phyloP scores from a whole-genome alignment of 2,113 vertebrate species.

The Synchiropus splendidus region DNA sequence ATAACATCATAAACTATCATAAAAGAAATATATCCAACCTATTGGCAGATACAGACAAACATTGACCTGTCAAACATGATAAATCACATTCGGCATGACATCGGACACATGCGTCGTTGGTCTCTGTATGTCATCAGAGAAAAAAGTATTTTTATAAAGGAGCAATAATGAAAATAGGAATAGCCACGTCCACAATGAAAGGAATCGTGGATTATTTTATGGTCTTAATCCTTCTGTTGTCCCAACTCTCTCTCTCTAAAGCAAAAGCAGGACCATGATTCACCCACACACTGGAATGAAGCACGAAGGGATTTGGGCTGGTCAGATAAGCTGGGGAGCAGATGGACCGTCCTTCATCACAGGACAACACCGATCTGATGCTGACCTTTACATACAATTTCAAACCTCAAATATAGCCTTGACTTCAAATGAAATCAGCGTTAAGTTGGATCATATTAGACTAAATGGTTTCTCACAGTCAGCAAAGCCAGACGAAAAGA shows the following conservation, averaged over 20 bases:
- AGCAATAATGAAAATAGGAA: no score
- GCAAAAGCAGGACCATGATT: conserved; percentile 13
- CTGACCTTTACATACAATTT: conserved; percentile 8
- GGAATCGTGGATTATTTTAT: no score
- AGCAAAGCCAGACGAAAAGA: neutral
- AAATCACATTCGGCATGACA: no score
- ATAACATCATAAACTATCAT: no score
- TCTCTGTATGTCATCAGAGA: no score
- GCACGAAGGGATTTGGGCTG: conserved; percentile 34
- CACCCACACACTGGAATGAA: conserved; percentile 29
- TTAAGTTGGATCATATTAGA: conserved; percentile 1
- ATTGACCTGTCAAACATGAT: no score
- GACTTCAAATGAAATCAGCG: conserved; percentile 1
- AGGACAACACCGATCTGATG: conserved; percentile 4
- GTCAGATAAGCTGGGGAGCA: conserved; percentile 36
- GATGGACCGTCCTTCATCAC: conserved; percentile 29
- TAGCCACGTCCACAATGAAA: no score
- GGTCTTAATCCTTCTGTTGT: conserved; percentile 14
- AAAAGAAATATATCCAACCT: no score
- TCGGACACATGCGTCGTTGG: no score
- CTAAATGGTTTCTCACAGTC: conserved; percentile 3
- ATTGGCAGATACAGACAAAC: no score
- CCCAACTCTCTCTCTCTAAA: conserved; percentile 5
- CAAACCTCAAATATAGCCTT: neutral
- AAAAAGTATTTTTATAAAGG: neutral